Percentiles rank a stretch among this genome's conserved stretches.
Evolutionary conservation across 2,797 vertebrate species (phyloP).

Genomic region (Valencia hispanica): DNA sequence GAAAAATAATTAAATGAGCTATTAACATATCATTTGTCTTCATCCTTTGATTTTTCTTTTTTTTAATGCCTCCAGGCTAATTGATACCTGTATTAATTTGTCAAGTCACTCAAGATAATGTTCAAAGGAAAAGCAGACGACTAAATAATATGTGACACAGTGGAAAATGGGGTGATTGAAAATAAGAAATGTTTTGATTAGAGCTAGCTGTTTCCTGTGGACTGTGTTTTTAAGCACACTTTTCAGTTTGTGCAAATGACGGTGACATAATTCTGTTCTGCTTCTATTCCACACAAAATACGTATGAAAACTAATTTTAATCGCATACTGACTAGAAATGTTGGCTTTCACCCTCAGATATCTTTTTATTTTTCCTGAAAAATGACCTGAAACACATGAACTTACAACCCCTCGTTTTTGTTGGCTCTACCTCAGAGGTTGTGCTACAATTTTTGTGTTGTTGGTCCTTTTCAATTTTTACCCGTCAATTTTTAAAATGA

Average conservation of each 20-base stretch:
- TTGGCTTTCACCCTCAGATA: slow-evolving; percentile 9
- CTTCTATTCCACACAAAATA: too few species aligned
- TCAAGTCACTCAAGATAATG: slow-evolving; percentile 1
- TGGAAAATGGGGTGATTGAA: not conserved
- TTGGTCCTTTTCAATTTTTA: too few species aligned
- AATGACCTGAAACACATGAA: slow-evolving; percentile 19
- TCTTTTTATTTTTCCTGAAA: too few species aligned
- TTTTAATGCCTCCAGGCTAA: too few species aligned
- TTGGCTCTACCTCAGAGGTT: slow-evolving; percentile 14
- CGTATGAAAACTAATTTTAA: not conserved
- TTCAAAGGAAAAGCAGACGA: not conserved
- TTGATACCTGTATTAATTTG: not conserved
- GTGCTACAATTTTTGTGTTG: too few species aligned
- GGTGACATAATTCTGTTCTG: not conserved
- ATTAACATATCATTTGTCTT: not conserved
- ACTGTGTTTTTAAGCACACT: not conserved
- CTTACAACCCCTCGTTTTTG: not conserved
- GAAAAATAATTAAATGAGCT: not conserved
- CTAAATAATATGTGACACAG: not conserved
- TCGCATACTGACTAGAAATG: slow-evolving; percentile 4
- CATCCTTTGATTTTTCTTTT: not conserved
- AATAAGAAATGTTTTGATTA: slow-evolving; percentile 8
- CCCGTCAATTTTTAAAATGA: too few species aligned
- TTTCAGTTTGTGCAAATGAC: not conserved
- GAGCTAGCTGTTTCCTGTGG: not conserved